Conservation (phyloP, 2,888 invertebrate genomes). For the Eurytoma californica region DNA sequence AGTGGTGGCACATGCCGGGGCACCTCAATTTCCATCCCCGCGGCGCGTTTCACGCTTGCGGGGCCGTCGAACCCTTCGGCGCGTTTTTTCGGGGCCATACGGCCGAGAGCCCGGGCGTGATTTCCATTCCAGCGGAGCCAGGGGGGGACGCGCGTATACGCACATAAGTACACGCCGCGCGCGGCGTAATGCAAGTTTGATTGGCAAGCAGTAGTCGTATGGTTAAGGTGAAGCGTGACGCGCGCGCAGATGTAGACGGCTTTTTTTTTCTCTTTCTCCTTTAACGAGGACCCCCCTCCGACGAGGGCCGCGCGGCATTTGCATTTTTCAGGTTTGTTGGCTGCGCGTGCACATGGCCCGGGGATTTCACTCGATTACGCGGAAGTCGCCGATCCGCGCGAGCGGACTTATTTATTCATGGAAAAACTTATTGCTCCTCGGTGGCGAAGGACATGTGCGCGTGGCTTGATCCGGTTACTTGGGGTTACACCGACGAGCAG, state of each 20-base stretch:
- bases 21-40: background rate
- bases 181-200: constrained; percentile 20
- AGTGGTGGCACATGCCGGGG: no score
- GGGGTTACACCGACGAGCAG: no score
- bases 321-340: constrained; percentile 27
- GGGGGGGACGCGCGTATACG: background rate
- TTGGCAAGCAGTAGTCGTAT: constrained; percentile 5
- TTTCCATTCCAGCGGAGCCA: constrained; percentile 4
- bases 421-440: no score
- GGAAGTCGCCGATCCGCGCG: background rate
- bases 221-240: background rate
- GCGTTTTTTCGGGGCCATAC: constrained; percentile 8
- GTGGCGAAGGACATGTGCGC: no score
- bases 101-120: constrained; percentile 15
- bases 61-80: constrained; percentile 32
- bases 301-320: constrained; percentile 20
- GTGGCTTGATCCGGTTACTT: no score
- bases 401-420: no score
- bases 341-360: background rate
- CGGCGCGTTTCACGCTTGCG: constrained; percentile 52
- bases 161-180: background rate
- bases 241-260: constrained; percentile 12
- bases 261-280: background rate
- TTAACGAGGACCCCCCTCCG: constrained; percentile 9
- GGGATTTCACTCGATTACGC: background rate